Percentiles rank a stretch among this genome's conserved stretches.
Conservation (phyloP, 2,113 vertebrate species). For the Perca fluviatilis region DNA sequence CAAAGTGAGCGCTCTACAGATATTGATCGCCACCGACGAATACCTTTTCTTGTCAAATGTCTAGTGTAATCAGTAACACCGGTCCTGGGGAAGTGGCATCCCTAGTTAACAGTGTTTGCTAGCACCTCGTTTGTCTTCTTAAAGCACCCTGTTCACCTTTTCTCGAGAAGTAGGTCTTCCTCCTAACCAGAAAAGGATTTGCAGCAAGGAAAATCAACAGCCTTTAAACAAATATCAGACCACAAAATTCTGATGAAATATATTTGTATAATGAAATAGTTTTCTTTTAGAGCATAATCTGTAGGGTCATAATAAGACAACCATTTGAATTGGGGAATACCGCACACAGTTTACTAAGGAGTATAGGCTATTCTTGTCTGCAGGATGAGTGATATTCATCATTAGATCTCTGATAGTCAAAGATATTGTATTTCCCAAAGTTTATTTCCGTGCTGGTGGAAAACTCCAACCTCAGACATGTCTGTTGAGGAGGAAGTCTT, state of each 20-base stretch:
- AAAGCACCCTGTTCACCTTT: constrained; percentile 29
- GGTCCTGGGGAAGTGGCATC: too few relatives aligned
- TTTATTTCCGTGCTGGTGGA: background rate
- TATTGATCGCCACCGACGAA: too few relatives aligned
- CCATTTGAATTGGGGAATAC: background rate
- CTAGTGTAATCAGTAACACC: too few relatives aligned
- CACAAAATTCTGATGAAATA: background rate
- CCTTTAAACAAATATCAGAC: background rate
- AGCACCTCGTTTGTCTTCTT: constrained; percentile 22
- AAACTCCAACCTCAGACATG: background rate
- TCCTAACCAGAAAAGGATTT: constrained; percentile 3
- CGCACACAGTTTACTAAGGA: background rate
- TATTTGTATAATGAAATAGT: background rate
- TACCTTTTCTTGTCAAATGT: too few relatives aligned
- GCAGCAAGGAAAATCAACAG: background rate
- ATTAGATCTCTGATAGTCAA: background rate
- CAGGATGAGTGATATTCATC: background rate
- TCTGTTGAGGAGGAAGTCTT: background rate
- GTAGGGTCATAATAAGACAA: background rate
- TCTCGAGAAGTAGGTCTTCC: constrained; percentile 3
- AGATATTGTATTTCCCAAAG: background rate
- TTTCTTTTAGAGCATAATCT: background rate
- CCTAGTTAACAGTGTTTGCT: constrained; percentile 31
- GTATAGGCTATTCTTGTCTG: too few relatives aligned
- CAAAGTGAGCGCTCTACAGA: too few relatives aligned